Evolutionary conservation across 1,140 invertebrate genomes (phyloP), one percentile per base, ranked within the genome.

Genomic region (Drosophila sulfurigaster): DNA sequence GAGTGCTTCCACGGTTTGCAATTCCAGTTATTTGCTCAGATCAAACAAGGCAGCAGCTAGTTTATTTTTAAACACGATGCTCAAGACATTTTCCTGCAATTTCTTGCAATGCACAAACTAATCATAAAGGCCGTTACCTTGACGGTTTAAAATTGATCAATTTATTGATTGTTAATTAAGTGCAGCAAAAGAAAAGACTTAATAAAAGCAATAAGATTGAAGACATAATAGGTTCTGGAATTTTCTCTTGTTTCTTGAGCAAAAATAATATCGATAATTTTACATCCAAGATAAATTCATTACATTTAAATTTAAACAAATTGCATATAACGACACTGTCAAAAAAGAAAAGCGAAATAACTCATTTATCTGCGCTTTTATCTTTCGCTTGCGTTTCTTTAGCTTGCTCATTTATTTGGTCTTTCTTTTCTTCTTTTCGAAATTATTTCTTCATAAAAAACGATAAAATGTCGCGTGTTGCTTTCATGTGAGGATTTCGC

Each of bases 381-480:
- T 62, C 56, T 56, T 49, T 64, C 57, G 49, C 6, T 13, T 5
- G 11, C 45, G n/a, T 60, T 60, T 11, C 48, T 25, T 10, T 11
- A 48, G 5, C 25, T 5, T n/a, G 48, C 35, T 65, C 58, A 48
- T 32, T 52, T 64, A 20, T 51, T 57, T 15, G 0, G 20, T 28
- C n/a, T 11, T 28, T 38, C 5, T 10, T 30, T 54, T 28, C 20
- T 38, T 25, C 6, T 35, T 57, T 62, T 25, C 20, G 45, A 49
- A 49, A 52, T 66, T 49, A 59, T 73, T 74, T 60, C 58, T 43
- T 51, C 60, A 10, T 69, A 69, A 74, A 82, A 82, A 64, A 32
- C 43, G 54, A 74, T 69, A 78, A 81, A 81, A 78, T 81, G 70
- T 48, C 73, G 65, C 74, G 74, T 28, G 63, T 25, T 25, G 72